Percentiles rank a stretch among this genome's conserved stretches.
These are phyloP conservation scores for Vireo griseus DNA, from an alignment of 2,797 vertebrate species.

Conservation along the genomic window DNA sequence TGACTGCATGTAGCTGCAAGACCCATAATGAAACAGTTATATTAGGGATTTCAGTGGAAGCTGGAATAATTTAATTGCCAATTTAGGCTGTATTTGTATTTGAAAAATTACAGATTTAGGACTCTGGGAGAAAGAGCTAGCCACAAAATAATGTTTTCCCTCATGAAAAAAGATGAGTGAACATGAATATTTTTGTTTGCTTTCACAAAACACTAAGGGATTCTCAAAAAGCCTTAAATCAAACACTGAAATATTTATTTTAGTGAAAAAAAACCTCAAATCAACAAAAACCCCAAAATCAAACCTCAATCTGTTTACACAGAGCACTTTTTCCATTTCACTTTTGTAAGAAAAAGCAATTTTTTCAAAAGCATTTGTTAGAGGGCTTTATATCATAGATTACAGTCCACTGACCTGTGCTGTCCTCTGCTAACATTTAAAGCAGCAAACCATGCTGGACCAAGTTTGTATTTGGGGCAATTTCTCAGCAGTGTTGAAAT, in stretches of 20 bases:
- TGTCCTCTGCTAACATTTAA: background rate
- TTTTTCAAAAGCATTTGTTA: background rate
- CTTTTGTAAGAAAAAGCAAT: background rate
- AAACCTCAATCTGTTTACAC: background rate
- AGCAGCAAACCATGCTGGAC: background rate
- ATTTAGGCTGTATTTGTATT: background rate
- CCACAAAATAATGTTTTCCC: background rate
- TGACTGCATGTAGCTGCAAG: background rate
- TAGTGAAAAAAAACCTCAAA: background rate
- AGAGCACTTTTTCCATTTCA: background rate
- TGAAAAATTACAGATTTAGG: background rate
- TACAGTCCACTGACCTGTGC: background rate
- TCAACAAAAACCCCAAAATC: background rate
- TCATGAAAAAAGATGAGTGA: background rate
- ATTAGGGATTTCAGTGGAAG: background rate
- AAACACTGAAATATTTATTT: background rate
- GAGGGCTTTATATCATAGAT: background rate
- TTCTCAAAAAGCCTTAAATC: background rate
- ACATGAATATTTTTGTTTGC: background rate
- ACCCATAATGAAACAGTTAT: background rate
- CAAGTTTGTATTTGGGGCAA: background rate
- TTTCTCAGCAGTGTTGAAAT: background rate
- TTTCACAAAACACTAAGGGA: background rate
- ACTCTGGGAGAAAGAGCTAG: background rate
- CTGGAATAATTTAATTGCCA: background rate